Conservation (phyloP, 2,888 invertebrate genomes). For the Drosophila nr. medialis region DNA sequence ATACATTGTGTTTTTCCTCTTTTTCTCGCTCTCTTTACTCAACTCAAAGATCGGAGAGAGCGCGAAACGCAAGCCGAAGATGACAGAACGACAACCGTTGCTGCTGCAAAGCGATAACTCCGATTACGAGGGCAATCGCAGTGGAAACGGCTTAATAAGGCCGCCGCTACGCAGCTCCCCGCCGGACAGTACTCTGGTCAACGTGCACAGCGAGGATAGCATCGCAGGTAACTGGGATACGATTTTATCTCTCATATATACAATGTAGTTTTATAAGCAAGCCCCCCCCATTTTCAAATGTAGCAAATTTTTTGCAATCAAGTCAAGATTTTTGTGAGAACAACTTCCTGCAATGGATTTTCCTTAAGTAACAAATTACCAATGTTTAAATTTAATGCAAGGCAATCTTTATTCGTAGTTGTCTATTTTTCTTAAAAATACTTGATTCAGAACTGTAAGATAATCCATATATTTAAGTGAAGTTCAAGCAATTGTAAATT, state of each 20-base stretch:
- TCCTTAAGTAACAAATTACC: neutral
- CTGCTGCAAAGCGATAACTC: slow-evolving; percentile 83
- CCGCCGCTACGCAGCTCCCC: slow-evolving; percentile 85
- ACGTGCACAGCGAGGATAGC: slow-evolving; percentile 83
- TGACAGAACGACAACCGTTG: slow-evolving; percentile 90
- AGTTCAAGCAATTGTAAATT: slow-evolving; percentile 7
- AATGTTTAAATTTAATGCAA: neutral
- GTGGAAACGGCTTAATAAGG: slow-evolving; percentile 47
- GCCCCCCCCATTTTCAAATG: neutral
- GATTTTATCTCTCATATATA: neutral
- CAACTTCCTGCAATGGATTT: neutral
- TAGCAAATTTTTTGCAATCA: neutral
- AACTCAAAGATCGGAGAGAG: slow-evolving; percentile 52
- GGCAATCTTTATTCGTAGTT: neutral
- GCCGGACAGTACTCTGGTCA: slow-evolving; percentile 84
- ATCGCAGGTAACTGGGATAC: slow-evolving; percentile 68
- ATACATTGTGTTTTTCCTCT: neutral
- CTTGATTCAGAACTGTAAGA: neutral
- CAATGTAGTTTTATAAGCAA: neutral
- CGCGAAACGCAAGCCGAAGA: slow-evolving; percentile 81
- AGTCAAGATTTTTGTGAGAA: neutral
- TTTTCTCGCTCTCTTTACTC: slow-evolving; percentile 3
- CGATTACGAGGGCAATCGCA: slow-evolving; percentile 72
- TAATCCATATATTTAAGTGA: neutral
- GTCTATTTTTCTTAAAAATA: neutral